Conservation (phyloP, 2,888 invertebrate genomes). For the Sialis fuliginosa region DNA sequence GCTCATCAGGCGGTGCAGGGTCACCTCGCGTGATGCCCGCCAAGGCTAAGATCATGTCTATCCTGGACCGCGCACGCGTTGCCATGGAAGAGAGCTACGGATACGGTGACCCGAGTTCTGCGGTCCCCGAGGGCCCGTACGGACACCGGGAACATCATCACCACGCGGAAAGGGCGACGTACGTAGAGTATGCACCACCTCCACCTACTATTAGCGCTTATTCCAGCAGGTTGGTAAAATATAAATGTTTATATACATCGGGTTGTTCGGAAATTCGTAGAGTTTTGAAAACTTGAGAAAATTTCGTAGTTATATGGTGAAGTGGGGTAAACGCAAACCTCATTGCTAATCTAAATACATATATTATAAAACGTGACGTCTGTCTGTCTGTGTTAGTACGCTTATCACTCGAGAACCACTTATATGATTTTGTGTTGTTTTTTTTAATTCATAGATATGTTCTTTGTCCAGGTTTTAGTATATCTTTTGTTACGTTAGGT, state of each 20-base stretch:
- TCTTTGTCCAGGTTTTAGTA: no score
- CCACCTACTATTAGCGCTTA: constrained; percentile 11
- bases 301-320: not conserved
- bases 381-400: no score
- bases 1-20: constrained; percentile 23
- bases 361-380: no score
- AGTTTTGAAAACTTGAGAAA: not conserved
- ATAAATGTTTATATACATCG: not conserved
- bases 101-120: constrained; percentile 18
- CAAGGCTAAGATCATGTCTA: constrained; percentile 69
- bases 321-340: no score
- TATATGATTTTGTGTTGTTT: no score
- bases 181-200: constrained; percentile 7
- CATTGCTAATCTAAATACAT: no score
- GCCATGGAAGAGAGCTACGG: constrained; percentile 68
- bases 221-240: constrained; percentile 6
- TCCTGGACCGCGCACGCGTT: constrained; percentile 60
- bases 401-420: no score
- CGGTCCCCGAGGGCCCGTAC: constrained; percentile 5
- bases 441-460: no score
- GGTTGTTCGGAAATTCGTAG: not conserved
- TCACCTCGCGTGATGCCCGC: constrained; percentile 40
- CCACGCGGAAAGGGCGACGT: constrained; percentile 8
- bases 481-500: no score
- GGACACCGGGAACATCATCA: constrained; percentile 7